Percentiles rank a stretch among this genome's conserved stretches.
Evolutionary conservation across 2,113 vertebrate species (phyloP).

Genomic region (Junco hyemalis): DNA sequence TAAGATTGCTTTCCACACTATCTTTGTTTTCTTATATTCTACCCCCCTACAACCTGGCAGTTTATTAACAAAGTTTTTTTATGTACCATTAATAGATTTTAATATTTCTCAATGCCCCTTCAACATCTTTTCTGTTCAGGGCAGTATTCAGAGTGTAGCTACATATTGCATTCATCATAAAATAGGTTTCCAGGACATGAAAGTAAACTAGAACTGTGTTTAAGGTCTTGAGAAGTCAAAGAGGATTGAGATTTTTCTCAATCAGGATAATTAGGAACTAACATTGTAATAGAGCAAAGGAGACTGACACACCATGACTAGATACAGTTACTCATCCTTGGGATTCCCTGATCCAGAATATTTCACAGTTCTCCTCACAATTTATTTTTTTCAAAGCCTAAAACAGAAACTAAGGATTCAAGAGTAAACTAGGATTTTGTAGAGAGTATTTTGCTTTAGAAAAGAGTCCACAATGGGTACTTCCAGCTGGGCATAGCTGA

Average conservation of each 20-base stretch:
- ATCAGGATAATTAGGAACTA: background rate
- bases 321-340: background rate
- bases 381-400: background rate
- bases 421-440: background rate
- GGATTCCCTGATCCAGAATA: background rate
- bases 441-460: background rate
- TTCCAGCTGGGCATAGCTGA: background rate
- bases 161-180: background rate
- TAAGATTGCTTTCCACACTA: too few relatives aligned
- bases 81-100: background rate
- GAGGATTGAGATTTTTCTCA: background rate
- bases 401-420: background rate
- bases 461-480: background rate
- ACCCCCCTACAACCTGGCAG: too few relatives aligned
- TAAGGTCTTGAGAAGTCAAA: background rate
- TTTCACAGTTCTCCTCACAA: background rate
- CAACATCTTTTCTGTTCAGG: background rate
- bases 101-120: background rate
- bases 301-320: background rate
- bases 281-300: background rate
- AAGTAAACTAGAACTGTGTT: background rate
- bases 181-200: background rate
- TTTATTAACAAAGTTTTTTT: background rate
- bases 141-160: background rate
- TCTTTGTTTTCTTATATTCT: too few relatives aligned